Evolutionary conservation across 92 coral and sea anemone genomes (phyloP).

Genomic region (Porites lobata): DNA sequence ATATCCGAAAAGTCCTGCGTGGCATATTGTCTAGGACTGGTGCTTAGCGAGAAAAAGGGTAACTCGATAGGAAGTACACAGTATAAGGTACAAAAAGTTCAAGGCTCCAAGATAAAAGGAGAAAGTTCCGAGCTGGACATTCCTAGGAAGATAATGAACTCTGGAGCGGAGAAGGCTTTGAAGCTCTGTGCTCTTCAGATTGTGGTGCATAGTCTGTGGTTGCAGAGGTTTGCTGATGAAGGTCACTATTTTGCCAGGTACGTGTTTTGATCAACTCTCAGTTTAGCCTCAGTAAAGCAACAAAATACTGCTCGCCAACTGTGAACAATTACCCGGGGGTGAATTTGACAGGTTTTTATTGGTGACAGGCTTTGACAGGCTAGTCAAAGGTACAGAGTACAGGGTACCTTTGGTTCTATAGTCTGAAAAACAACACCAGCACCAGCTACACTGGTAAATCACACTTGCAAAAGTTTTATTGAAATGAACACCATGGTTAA

Average conservation of each 20-base stretch:
- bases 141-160: conserved; percentile 48
- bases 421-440: too few relatives aligned
- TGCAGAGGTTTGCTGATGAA: conserved; percentile 50
- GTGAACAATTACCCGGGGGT: too few relatives aligned
- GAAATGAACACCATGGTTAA: too few relatives aligned
- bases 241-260: conserved; percentile 41
- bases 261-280: too few relatives aligned
- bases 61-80: conserved; percentile 9
- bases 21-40: conserved; percentile 64
- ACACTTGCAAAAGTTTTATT: too few relatives aligned
- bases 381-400: too few relatives aligned
- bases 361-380: too few relatives aligned
- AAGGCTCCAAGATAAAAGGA: neutral
- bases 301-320: too few relatives aligned
- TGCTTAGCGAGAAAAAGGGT: conserved; percentile 39
- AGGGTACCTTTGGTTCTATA: too few relatives aligned
- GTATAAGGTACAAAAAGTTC: neutral
- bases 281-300: too few relatives aligned
- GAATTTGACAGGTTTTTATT: too few relatives aligned
- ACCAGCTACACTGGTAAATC: too few relatives aligned
- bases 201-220: conserved; percentile 65
- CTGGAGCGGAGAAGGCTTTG: conserved; percentile 46
- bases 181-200: conserved; percentile 70
- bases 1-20: conserved; percentile 47
- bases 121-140: conserved; percentile 10